Conservation (phyloP, 2,888 invertebrate genomes). For the Agrochola lota region DNA sequence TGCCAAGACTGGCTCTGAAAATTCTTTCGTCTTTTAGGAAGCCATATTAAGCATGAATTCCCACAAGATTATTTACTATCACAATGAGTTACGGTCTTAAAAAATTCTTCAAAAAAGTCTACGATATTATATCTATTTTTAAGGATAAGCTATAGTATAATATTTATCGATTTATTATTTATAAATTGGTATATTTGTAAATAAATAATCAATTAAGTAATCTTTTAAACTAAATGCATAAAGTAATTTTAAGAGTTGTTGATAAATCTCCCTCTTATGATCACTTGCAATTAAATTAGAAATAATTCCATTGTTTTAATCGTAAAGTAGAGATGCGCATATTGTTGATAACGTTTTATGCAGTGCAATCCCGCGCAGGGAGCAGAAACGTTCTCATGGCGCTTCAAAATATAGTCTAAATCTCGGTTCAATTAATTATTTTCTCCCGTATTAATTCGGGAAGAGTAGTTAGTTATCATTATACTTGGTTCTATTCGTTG, state of each 20-base stretch:
- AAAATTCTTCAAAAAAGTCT: slow-evolving; percentile 27
- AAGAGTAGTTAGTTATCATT: slow-evolving; percentile 33
- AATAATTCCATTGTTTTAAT: slow-evolving; percentile 1
- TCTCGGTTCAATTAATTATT: not conserved
- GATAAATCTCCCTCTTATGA: not conserved
- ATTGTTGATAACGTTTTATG: slow-evolving; percentile 8
- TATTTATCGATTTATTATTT: slow-evolving; percentile 44
- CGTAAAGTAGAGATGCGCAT: not conserved
- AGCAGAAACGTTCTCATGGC: slow-evolving; percentile 8
- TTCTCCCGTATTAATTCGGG: slow-evolving; percentile 7
- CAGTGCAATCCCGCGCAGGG: not conserved
- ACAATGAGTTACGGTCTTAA: slow-evolving; percentile 25
- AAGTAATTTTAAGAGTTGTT: slow-evolving; percentile 8
- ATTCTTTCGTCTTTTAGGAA: slow-evolving; percentile 14
- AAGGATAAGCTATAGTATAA: slow-evolving; percentile 32
- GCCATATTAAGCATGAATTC: slow-evolving; percentile 15
- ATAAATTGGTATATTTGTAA: slow-evolving; percentile 30
- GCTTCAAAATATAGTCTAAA: not conserved
- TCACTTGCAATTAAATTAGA: not conserved
- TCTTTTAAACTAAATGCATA: slow-evolving; percentile 2
- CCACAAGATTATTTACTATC: slow-evolving; percentile 4
- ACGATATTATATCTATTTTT: slow-evolving; percentile 45
- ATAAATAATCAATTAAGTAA: slow-evolving; percentile 13
- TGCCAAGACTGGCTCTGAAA: not conserved
- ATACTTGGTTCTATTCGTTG: slow-evolving; percentile 48